These are phyloP conservation scores for Antheraea pernyi DNA, from an alignment of 1,140 invertebrate species.

Conservation along the genomic window DNA sequence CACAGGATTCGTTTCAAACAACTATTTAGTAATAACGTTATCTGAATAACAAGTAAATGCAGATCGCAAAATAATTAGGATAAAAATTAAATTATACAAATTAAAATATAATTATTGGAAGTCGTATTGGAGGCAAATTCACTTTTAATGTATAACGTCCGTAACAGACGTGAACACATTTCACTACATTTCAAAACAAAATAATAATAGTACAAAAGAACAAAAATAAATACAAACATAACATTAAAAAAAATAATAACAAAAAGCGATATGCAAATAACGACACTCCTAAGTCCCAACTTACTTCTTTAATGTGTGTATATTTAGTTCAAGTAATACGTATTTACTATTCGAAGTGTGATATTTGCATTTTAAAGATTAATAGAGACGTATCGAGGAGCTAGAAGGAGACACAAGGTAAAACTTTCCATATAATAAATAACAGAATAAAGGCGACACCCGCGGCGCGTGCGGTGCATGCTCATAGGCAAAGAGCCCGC, in stretches of 20 bases:
- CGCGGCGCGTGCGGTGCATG: slow-evolving; percentile 59
- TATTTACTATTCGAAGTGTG: slow-evolving; percentile 14
- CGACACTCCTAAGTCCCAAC: slow-evolving; percentile 25
- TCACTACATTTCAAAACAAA: slow-evolving; percentile 55
- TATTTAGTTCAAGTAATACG: not conserved
- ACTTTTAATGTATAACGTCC: slow-evolving; percentile 39
- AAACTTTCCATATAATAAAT: slow-evolving; percentile 58
- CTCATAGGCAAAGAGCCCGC: slow-evolving; percentile 30
- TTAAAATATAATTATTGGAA: slow-evolving; percentile 71
- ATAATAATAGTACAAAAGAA: slow-evolving; percentile 65
- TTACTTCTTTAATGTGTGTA: not conserved
- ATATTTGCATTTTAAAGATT: slow-evolving; percentile 64
- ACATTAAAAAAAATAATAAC: slow-evolving; percentile 61
- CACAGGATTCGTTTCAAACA: slow-evolving; percentile 62
- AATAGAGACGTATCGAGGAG: slow-evolving; percentile 52
- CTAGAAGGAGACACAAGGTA: slow-evolving; percentile 43
- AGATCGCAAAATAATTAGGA: slow-evolving; percentile 65
- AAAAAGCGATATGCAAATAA: slow-evolving; percentile 74
- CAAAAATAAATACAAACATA: slow-evolving; percentile 79
- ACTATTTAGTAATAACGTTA: slow-evolving; percentile 58
- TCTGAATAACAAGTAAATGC: slow-evolving; percentile 76
- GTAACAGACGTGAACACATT: slow-evolving; percentile 45
- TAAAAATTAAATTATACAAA: slow-evolving; percentile 73
- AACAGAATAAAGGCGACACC: slow-evolving; percentile 48
- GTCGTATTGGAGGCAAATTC: slow-evolving; percentile 66